Conservation (phyloP, 2,797 vertebrate species). For the Ctenopoma kingsleyae region DNA sequence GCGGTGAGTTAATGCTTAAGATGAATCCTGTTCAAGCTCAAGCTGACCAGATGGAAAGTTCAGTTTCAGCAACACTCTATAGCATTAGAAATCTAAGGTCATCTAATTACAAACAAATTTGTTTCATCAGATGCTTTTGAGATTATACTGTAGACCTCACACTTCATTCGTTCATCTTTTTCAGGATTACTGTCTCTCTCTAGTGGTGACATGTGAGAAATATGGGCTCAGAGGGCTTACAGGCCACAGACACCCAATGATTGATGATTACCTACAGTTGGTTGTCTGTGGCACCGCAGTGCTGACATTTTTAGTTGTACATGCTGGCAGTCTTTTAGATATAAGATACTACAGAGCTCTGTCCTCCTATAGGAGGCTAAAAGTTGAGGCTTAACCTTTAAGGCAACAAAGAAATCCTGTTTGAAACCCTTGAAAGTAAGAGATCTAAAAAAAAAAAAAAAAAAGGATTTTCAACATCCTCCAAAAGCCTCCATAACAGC, state of each 20-base stretch:
- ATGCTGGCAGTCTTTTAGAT: neutral
- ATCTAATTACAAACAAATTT: slow-evolving; percentile 57
- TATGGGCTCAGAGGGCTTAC: neutral
- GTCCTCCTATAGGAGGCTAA: neutral
- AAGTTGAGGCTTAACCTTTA: neutral
- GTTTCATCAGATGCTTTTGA: slow-evolving; percentile 33
- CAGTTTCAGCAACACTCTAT: slow-evolving; percentile 39
- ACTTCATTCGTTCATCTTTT: slow-evolving; percentile 8
- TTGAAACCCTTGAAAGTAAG: neutral
- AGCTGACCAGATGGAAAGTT: slow-evolving; percentile 52
- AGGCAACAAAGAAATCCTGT: neutral
- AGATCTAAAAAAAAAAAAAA: neutral
- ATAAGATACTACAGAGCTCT: neutral
- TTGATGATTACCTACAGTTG: neutral
- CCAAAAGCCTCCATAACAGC: neutral
- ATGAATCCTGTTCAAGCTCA: slow-evolving; percentile 43
- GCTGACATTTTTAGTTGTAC: neutral
- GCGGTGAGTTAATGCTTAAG: slow-evolving; percentile 36
- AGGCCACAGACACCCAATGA: neutral
- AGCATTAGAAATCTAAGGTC: slow-evolving; percentile 35
- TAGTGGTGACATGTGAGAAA: slow-evolving; percentile 64
- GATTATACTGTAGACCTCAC: slow-evolving; percentile 27
- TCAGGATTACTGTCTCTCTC: slow-evolving; percentile 67
- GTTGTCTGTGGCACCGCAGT: neutral
- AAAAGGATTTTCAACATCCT: neutral